Percentiles rank a stretch among this genome's conserved stretches.
phyloP scores from a whole-genome alignment of 2,113 vertebrate species.

The Butorides virescens region DNA sequence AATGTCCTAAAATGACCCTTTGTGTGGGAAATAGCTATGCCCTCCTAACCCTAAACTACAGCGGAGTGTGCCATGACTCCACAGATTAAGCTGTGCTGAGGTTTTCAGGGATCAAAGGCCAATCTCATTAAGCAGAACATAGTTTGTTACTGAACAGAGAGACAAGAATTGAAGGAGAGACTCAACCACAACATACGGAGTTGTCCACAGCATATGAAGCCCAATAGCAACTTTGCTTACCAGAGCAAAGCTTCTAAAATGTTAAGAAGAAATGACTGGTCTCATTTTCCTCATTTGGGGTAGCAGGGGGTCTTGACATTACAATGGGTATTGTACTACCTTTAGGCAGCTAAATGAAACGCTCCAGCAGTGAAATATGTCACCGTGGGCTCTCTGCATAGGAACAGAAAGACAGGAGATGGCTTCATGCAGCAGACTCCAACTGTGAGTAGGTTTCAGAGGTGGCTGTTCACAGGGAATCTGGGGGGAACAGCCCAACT shows the following conservation, averaged over 20 bases:
- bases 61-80: neutral
- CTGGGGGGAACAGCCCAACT: neutral
- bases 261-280: neutral
- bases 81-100: neutral
- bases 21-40: neutral
- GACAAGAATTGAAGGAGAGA: neutral
- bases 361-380: neutral
- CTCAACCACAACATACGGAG: neutral
- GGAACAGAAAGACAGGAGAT: neutral
- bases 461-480: neutral
- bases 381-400: neutral
- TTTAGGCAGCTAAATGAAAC: neutral
- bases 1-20: neutral
- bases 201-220: neutral
- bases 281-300: neutral
- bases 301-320: neutral
- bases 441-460: neutral
- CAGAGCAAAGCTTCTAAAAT: neutral
- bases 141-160: neutral
- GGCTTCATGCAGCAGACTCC: neutral
- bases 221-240: neutral
- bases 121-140: neutral
- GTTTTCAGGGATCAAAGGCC: neutral
- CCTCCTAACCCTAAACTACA: neutral
- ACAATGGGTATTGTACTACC: neutral